Evolutionary conservation across 37 sponge, comb jelly and placozoan genomes (phyloP), one percentile per base, ranked within the genome.

Genomic region (Bolinopsis microptera): DNA sequence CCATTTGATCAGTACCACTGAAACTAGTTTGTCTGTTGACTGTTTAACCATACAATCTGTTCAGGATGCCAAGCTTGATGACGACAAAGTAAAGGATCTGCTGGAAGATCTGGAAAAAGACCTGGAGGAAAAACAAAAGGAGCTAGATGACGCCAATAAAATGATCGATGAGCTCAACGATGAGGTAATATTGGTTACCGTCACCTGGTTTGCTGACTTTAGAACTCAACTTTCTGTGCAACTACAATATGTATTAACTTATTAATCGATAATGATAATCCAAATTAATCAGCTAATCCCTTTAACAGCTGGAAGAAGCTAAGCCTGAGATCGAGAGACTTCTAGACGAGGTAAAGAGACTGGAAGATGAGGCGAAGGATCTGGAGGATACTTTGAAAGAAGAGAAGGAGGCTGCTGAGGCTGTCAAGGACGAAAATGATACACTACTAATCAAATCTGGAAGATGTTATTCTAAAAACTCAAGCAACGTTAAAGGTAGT

Each of bases 381-480:
- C 82, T 80, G 82, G 82, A 80, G 37, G 82, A 80, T 3, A 34
- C 82, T 34, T 30, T 80, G 9, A 80, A 80, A 37, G 82, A 80
- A 34, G 82, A 80, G 82, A 32, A 33, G 82, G 82, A 22, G 5
- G 74, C 74, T 70, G 21, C 25, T 70, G 82, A 80, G 2, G 38
- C 34, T 1, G 1, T 80, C 34, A 34, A 80, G 8, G 82, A 80
- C 1, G 82, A 80, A 30, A 32, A 80, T 32, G 82, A 80, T 28
- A 72, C 13, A 22, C 75, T 72, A n/a, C n/a, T n/a, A n/a, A n/a
- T n/a, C n/a, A n/a, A n/a, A n/a, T n/a, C n/a, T n/a, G n/a, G n/a
- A n/a, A n/a, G n/a, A n/a, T n/a, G n/a, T n/a, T n/a, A n/a, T n/a
- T n/a, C n/a, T n/a, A n/a, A n/a, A n/a, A n/a, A n/a, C n/a, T n/a